A percentile compares a stretch with the other conserved stretches of the same genome.
These are phyloP conservation scores for Rattus rattus DNA, from an alignment of 2,113 vertebrate species.

Conservation along the genomic window DNA sequence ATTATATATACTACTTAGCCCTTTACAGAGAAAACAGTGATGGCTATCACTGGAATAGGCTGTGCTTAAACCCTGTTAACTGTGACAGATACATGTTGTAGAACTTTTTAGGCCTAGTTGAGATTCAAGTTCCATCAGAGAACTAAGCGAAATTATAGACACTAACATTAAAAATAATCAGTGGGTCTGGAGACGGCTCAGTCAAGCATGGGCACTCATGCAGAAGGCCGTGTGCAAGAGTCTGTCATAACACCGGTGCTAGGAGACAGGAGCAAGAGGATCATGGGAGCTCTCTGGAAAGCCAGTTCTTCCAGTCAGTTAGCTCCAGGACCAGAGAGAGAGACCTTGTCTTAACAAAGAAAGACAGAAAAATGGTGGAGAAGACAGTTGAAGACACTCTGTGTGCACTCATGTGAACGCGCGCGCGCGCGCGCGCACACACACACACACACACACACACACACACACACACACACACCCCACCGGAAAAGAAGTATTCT, in stretches of 20 bases:
- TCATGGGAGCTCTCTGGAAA: neutral
- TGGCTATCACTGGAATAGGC: neutral
- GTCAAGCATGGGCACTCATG: too few species aligned
- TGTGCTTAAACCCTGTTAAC: accelerated
- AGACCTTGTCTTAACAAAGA: neutral
- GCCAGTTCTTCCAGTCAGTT: neutral
- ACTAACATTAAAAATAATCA: neutral
- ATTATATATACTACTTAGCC: neutral
- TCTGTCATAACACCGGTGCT: neutral
- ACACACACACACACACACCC: neutral
- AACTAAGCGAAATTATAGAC: neutral
- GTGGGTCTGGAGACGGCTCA: neutral
- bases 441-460: neutral
- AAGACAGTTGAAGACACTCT: neutral
- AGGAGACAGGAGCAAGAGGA: neutral
- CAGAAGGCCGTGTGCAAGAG: neutral
- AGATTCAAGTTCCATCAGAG: neutral
- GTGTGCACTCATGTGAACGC: neutral
- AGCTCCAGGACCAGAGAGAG: neutral
- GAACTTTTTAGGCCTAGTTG: neutral
- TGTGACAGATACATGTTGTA: neutral
- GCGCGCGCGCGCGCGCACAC: neutral
- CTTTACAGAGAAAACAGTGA: neutral
- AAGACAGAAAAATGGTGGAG: neutral
- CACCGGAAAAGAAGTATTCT: neutral